Evolutionary conservation across 2,797 vertebrate species (phyloP).

Genomic region (Spinus olivaceus): DNA sequence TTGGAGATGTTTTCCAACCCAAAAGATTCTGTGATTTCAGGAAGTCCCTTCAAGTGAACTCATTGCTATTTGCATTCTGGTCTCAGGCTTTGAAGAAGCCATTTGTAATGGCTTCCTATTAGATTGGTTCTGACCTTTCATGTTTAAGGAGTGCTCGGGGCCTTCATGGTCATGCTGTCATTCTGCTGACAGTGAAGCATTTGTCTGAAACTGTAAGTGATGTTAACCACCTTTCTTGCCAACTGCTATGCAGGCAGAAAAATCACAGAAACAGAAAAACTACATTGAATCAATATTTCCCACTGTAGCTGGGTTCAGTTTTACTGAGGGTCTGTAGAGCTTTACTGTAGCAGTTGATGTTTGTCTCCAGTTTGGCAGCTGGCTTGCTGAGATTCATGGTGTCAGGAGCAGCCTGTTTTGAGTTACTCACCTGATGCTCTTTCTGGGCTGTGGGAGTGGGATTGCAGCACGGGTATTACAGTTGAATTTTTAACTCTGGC

Average conservation of each 20-base stretch:
- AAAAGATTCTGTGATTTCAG: neutral
- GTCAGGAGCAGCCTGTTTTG: neutral
- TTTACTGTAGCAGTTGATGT: neutral
- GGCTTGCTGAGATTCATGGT: neutral
- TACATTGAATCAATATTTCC: neutral
- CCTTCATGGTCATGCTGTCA: neutral
- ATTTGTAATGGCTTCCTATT: neutral
- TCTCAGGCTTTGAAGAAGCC: neutral
- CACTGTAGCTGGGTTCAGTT: neutral
- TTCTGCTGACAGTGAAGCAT: neutral
- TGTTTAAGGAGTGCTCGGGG: neutral
- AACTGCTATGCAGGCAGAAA: neutral
- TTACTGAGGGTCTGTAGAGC: neutral
- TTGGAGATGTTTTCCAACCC: neutral
- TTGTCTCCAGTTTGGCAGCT: neutral
- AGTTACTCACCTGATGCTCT: neutral
- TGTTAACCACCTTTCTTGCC: neutral
- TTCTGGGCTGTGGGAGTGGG: neutral
- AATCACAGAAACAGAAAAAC: neutral
- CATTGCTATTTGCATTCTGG: neutral
- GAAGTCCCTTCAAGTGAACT: neutral
- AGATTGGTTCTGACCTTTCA: neutral
- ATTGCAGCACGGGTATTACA: neutral
- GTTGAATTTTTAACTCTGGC: neutral
- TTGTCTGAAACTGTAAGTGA: neutral